Conservation (phyloP, 1,140 invertebrate species). For the Brachionus paranguensis region DNA sequence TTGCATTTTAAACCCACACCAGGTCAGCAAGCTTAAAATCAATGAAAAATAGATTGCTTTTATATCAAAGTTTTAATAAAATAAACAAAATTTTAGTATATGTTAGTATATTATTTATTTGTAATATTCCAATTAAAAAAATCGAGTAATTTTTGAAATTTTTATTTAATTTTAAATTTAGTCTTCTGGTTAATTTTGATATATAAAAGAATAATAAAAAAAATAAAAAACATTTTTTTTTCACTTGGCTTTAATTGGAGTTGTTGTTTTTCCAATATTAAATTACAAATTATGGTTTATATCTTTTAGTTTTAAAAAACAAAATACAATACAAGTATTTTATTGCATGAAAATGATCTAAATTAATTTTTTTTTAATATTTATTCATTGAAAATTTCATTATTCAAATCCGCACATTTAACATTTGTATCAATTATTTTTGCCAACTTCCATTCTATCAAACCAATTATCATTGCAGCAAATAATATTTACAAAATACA, state of each 20-base stretch:
- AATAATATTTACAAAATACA: neutral
- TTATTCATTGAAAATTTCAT: neutral
- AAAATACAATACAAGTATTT: neutral
- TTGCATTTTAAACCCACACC: no score
- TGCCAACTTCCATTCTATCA: neutral
- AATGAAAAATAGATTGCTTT: no score
- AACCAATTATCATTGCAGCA: neutral
- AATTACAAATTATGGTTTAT: neutral
- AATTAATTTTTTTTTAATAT: neutral
- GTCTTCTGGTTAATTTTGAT: neutral
- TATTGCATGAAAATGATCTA: neutral
- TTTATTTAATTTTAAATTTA: neutral
- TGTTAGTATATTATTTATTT: neutral
- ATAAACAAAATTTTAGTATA: neutral
- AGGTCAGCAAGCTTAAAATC: no score
- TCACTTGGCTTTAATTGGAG: neutral
- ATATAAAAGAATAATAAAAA: neutral
- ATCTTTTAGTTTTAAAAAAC: neutral
- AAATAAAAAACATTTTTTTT: neutral
- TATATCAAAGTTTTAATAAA: neutral
- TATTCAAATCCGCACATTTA: neutral
- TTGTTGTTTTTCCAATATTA: neutral
- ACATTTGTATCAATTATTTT: neutral
- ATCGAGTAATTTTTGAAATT: neutral
- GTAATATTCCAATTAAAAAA: neutral